Percentiles rank a stretch among this genome's conserved stretches.
These are phyloP conservation scores for Drosophila orosa DNA, from an alignment of 1,140 invertebrate species.

Conservation along the genomic window DNA sequence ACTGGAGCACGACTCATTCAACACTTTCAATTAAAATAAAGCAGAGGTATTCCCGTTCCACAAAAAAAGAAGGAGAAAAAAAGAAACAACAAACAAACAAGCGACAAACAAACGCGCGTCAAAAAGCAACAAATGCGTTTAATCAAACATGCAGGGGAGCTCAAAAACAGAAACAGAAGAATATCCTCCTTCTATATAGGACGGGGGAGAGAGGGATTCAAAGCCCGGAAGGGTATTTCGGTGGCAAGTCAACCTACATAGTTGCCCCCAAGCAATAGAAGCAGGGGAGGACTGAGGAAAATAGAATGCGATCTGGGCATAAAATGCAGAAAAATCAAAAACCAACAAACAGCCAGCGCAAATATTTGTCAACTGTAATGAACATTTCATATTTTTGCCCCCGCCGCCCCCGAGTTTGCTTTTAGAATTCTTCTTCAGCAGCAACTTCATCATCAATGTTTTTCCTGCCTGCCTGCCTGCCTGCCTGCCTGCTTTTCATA, in stretches of 20 bases:
- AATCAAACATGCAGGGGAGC: conserved; percentile 70
- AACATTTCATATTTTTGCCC: conserved; percentile 79
- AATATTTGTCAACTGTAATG: conserved; percentile 83
- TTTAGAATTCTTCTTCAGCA: conserved; percentile 34
- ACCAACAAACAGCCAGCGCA: conserved; percentile 64
- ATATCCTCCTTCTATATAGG: conserved; percentile 12
- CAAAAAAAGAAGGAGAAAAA: conserved; percentile 4
- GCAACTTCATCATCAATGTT: conserved; percentile 47
- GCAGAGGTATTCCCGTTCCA: conserved; percentile 14
- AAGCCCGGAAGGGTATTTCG: conserved; percentile 32
- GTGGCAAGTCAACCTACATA: conserved; percentile 38
- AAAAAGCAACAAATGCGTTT: conserved; percentile 82
- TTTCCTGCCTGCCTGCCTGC: conserved; percentile 21
- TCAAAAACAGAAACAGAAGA: conserved; percentile 25
- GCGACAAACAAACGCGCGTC: conserved; percentile 58
- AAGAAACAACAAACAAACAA: conserved; percentile 25
- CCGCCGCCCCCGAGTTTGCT: conserved; percentile 5
- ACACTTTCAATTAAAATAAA: conserved; percentile 63
- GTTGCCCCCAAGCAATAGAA: conserved; percentile 28
- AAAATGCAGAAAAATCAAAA: conserved; percentile 67
- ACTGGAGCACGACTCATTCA: conserved; percentile 37
- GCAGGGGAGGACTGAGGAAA: conserved; percentile 4
- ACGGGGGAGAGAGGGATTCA: conserved; percentile 5
- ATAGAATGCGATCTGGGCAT: conserved; percentile 60
- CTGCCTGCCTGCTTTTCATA: conserved; percentile 53